Evolutionary conservation across 2,113 vertebrate species (phyloP).

Genomic region (Pteronura brasiliensis): DNA sequence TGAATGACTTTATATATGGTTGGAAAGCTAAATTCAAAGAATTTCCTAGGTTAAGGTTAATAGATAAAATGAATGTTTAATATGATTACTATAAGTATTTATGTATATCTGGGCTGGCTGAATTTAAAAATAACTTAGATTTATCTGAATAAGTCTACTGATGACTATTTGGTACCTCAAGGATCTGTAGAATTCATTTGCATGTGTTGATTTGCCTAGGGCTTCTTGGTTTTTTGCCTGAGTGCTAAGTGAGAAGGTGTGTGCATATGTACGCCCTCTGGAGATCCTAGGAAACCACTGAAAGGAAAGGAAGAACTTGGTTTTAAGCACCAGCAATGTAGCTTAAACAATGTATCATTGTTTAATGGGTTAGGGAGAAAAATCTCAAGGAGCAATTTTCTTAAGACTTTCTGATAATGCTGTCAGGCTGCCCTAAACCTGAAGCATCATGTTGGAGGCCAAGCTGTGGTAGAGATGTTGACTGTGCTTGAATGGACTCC

Average conservation of each 20-base stretch:
- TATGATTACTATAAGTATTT: not conserved
- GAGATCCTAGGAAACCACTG: not conserved
- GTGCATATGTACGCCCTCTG: not conserved
- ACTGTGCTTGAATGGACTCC: not conserved
- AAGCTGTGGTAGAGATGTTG: not conserved
- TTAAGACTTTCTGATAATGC: not conserved
- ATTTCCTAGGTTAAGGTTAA: not conserved
- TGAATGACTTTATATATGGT: not conserved
- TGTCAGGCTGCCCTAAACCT: not conserved
- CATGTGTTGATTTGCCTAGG: not conserved
- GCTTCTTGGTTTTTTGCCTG: not conserved
- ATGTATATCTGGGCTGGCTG: not conserved
- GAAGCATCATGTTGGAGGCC: not conserved
- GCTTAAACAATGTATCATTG: not conserved
- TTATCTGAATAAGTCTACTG: not conserved
- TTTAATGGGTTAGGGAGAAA: not conserved
- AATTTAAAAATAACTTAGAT: constrained; percentile 20
- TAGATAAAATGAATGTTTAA: not conserved
- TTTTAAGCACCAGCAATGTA: not conserved
- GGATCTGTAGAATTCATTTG: not conserved
- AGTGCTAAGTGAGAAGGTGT: not conserved
- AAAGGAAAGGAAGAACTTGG: not conserved
- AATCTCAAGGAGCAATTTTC: not conserved
- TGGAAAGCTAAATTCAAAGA: not conserved
- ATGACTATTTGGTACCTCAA: not conserved